A percentile compares a stretch with the other conserved stretches of the same genome.
Evolutionary conservation across 2,113 vertebrate genomes (phyloP).

Genomic region (Herpetotheres cachinnans): DNA sequence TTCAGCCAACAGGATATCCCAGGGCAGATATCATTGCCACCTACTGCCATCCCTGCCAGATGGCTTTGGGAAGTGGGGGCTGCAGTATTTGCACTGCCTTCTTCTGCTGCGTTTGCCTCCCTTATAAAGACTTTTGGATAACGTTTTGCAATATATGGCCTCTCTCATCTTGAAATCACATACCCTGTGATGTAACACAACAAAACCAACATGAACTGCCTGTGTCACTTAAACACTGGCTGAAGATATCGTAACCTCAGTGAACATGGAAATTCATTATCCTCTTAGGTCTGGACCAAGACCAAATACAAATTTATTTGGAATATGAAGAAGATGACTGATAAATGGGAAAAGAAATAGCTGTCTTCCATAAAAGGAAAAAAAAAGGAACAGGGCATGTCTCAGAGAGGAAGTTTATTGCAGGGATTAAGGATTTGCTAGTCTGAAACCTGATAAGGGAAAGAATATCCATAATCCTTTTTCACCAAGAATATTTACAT

Average conservation of each 20-base stretch:
- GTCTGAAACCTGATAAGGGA: constrained; percentile 35
- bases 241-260: not conserved
- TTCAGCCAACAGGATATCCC: not conserved
- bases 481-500: constrained; percentile 47
- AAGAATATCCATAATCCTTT: constrained; percentile 45
- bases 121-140: not conserved
- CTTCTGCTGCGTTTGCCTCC: not conserved
- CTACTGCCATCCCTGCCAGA: not conserved
- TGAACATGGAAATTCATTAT: not conserved
- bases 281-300: not conserved
- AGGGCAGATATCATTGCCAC: not conserved
- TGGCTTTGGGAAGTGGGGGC: not conserved
- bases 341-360: constrained; percentile 6
- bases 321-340: constrained; percentile 2
- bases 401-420: not conserved
- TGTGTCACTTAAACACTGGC: not conserved
- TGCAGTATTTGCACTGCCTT: not conserved
- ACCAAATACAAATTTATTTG: constrained; percentile 1
- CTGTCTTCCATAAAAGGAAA: not conserved
- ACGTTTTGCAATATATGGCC: not conserved
- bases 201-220: not conserved
- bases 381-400: not conserved
- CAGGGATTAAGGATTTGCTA: constrained; percentile 30
- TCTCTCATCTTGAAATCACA: not conserved
- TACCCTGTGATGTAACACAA: not conserved